Evolutionary conservation across 2,888 invertebrate species (phyloP).

Genomic region (Osmoderma eremita): DNA sequence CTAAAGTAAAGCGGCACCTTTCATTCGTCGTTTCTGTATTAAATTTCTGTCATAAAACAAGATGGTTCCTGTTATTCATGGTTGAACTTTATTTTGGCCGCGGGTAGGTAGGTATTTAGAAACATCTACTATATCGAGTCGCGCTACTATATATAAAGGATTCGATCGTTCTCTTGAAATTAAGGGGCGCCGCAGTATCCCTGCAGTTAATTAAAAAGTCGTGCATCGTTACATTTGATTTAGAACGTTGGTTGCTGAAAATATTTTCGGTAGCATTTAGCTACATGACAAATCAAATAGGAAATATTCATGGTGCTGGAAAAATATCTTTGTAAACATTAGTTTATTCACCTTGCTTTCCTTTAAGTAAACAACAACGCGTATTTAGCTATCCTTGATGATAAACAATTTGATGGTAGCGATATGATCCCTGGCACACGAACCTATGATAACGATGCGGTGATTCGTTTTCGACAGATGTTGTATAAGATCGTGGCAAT

Average conservation of each 20-base stretch:
- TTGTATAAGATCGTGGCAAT: no score
- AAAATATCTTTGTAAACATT: no score
- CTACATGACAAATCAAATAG: no score
- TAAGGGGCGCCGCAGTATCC: background rate
- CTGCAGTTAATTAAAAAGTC: slow-evolving; percentile 5
- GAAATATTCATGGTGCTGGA: no score
- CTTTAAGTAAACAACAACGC: no score
- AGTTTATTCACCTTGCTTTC: no score
- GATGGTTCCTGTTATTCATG: slow-evolving; percentile 27
- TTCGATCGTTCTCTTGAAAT: background rate
- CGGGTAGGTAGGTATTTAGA: slow-evolving; percentile 24
- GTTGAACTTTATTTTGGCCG: slow-evolving; percentile 20
- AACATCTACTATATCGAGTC: slow-evolving; percentile 12
- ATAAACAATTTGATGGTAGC: no score
- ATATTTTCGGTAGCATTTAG: no score
- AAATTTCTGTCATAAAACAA: slow-evolving; percentile 32
- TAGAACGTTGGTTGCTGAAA: background rate
- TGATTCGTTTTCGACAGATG: no score
- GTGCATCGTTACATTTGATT: background rate
- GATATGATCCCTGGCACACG: no score
- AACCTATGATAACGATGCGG: no score
- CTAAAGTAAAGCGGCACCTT: slow-evolving; percentile 26
- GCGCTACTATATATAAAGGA: background rate
- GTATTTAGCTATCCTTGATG: no score
- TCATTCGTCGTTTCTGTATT: slow-evolving; percentile 22